Evolutionary conservation across 2,888 invertebrate genomes (phyloP), one percentile per base, ranked within the genome.

Genomic region (Drosophila neotestacea): DNA sequence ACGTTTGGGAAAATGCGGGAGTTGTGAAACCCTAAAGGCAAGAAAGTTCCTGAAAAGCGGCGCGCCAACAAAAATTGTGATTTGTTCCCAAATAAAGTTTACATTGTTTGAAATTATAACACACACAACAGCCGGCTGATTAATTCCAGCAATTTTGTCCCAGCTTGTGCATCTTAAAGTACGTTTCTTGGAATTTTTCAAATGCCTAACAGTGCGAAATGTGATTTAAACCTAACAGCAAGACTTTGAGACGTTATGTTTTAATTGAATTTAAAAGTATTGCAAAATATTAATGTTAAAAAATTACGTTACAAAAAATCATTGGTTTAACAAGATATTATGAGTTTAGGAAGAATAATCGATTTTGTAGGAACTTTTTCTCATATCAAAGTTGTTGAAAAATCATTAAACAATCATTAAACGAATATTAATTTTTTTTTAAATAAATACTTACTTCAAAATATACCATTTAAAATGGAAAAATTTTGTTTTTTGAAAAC

Each of bases 1-100:
- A 78, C 85, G 85, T 90, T 90, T 78, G 71, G 52, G 44, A 38
- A 56, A 46, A 28, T 46, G 36, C 11, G 46, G 28, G 46, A 36
- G 28, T 30, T 38, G 38, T 56, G 30, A 30, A 16, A 27, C 7
- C 32, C 22, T 32, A 7, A 42, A 50, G 22, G 58, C 60, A 62
- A 38, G 41, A 27, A 39, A 41, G 13, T 22, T 39, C 30, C 32
- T 30, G 34, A 36, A 55, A 41, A 39, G 47, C 52, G 54, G 13
- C 66, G 65, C 67, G 61, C 47, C 42, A 64, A 64, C 39, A 28
- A 48, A 51, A 70, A 68, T 56, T 70, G 41, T 68, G 63, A 48
- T 56, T 51, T 56, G 38, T 48, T 28, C 11, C 13, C 34, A 36
- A 36, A 38, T 30, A 61, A 70, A 73, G 70, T 71, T 85, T 58